Evolutionary conservation across 2,888 invertebrate species (phyloP).

Genomic region (Synanthedon myopaeformis): DNA sequence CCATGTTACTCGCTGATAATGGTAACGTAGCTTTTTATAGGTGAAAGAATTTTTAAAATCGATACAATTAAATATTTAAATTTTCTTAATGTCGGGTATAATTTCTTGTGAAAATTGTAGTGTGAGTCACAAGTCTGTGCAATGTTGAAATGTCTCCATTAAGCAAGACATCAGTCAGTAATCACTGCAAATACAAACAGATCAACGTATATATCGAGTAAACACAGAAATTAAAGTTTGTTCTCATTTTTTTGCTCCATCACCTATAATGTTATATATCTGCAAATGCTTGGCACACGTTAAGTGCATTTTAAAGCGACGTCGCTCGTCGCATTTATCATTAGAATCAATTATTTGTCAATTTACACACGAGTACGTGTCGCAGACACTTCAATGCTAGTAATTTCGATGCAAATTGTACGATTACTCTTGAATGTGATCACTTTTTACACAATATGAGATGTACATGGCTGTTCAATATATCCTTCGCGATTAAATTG

Average conservation of each 20-base stretch:
- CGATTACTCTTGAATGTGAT: not conserved
- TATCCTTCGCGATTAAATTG: too few relatives aligned
- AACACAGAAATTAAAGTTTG: conserved; percentile 6
- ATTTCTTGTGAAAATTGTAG: too few relatives aligned
- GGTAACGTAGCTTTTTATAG: too few relatives aligned
- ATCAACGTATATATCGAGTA: not conserved
- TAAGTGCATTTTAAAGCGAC: conserved; percentile 30
- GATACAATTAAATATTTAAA: too few relatives aligned
- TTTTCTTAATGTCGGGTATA: too few relatives aligned
- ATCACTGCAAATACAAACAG: not conserved
- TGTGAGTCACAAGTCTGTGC: too few relatives aligned
- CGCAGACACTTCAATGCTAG: conserved; percentile 2
- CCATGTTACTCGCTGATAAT: too few relatives aligned
- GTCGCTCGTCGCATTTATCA: conserved; percentile 36
- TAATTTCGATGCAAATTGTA: not conserved
- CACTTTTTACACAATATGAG: not conserved
- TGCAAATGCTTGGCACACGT: not conserved
- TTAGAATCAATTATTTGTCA: conserved; percentile 53
- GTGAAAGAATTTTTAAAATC: too few relatives aligned
- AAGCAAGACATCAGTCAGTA: too few relatives aligned
- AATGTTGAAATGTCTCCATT: too few relatives aligned
- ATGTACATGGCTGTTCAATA: too few relatives aligned
- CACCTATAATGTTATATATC: not conserved
- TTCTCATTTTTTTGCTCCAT: conserved; percentile 26
- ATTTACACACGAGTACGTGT: conserved; percentile 20